Evolutionary conservation across 2,113 vertebrate species (phyloP).

Genomic region (Charadrius vociferus): DNA sequence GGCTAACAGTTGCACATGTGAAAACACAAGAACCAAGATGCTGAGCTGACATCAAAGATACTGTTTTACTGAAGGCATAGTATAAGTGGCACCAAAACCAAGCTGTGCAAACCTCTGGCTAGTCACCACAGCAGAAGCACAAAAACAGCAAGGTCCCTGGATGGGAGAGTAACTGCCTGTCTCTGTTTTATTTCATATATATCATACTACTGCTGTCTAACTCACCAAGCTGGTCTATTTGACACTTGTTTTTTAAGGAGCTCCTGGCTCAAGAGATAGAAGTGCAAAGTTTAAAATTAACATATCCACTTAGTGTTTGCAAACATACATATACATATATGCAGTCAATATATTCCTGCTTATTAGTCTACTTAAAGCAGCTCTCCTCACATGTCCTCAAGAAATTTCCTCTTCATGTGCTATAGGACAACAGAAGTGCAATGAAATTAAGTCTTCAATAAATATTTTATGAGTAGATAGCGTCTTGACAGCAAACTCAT

Average conservation of each 20-base stretch:
- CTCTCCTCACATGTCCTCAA: not conserved
- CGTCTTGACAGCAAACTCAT: not conserved
- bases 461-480: not conserved
- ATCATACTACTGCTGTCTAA: not conserved
- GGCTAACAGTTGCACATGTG: not conserved
- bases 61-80: not conserved
- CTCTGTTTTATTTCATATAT: not conserved
- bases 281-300: not conserved
- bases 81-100: not conserved
- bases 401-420: not conserved
- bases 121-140: not conserved
- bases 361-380: not conserved
- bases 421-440: not conserved
- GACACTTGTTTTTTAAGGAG: not conserved
- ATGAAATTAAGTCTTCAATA: not conserved
- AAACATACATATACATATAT: not conserved
- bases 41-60: not conserved
- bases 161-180: not conserved
- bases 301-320: not conserved
- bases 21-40: not conserved
- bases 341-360: not conserved
- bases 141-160: not conserved
- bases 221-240: not conserved
- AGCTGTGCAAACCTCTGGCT: not conserved
- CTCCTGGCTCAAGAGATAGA: not conserved